Base-by-base conservation (phyloP, 2,888 invertebrate species). In the Napeogenes sylphis region DNA sequence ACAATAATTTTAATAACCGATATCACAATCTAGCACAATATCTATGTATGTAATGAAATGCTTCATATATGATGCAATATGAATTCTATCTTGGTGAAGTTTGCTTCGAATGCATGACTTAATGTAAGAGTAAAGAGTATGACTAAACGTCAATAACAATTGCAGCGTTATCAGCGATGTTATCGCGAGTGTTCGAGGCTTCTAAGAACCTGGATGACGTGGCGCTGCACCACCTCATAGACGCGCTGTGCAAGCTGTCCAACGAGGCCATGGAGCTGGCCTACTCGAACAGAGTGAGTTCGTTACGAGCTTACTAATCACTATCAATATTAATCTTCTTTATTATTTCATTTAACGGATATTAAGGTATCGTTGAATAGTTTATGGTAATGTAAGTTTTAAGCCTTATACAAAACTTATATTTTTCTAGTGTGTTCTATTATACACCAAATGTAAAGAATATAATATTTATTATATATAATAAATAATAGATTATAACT, bases 221-320 rank as follows among this genome's bases (percentile, higher is more conserved):
- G 3, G 97, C 98, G 2, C 87, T 99, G 4, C 98, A 99, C 85
- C 98, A 99, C 82, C 92, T 99, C 45, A 98, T 99, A 60, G 98
- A 99, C 81, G 99, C 99, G 0, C 91, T 99, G 0, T 98, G 98
- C 79, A 98, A 98, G 85, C 91, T 99, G 30, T 98, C 98, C 0
- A 95, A 97, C 68, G 99, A 99, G 83, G 97, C 98, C 33, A 98
- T 99, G 98, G 98, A 99, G 76, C 87, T 98, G 63, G 98, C 98
- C 0, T 98, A 97, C 84, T 96, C 97, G 10, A 99, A 98, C 83
- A 92, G 98, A 81, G 96, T 96, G 83, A 87, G 91, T 70, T 10
- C 35, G 38, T 33, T 54, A 8, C 30, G n/a, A 4, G 12, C 54
- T 12, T 33, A 14, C 30, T 12, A 45, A 10, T 35, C 12, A 38